Conservation (phyloP, 2,888 invertebrate species). For the Digitonthophagus gazella region DNA sequence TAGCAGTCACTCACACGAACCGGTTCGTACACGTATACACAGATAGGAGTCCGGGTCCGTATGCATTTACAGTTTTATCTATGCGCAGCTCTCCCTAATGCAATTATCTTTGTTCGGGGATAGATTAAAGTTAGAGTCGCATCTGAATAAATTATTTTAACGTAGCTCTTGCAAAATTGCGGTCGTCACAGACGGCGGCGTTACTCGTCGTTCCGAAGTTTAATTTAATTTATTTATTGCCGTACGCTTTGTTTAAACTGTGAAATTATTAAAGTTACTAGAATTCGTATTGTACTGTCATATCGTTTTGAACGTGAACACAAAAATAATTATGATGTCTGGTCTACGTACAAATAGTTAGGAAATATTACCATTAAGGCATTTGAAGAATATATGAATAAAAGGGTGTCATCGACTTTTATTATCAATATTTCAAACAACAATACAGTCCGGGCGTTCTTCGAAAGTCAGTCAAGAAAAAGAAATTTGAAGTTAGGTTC, state of each 20-base stretch:
- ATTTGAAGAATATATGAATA: no score
- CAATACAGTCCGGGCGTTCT: no score
- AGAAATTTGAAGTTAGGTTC: no score
- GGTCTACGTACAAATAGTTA: no score
- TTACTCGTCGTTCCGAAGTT: slow-evolving; percentile 8
- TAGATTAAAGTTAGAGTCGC: slow-evolving; percentile 14
- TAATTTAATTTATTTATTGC: slow-evolving; percentile 16
- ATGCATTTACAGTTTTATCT: slow-evolving; percentile 11
- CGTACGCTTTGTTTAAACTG: slow-evolving; percentile 5
- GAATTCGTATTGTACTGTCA: background rate
- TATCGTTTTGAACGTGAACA: no score
- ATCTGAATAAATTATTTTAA: slow-evolving; percentile 15
- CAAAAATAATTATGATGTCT: no score
- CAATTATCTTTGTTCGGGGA: slow-evolving; percentile 15
- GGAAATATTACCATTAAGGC: no score
- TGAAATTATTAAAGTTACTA: background rate
- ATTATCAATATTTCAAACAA: no score
- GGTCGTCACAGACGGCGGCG: slow-evolving; percentile 12
- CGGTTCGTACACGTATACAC: background rate
- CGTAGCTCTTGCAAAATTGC: slow-evolving; percentile 7
- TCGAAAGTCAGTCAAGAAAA: no score
- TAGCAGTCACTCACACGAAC: slow-evolving; percentile 3
- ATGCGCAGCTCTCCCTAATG: slow-evolving; percentile 12
- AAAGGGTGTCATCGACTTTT: no score
- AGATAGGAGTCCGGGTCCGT: background rate